A percentile compares a stretch with the other conserved stretches of the same genome.
Evolutionary conservation across 1,140 invertebrate genomes (phyloP).

Genomic region (Eulimnadia texana): DNA sequence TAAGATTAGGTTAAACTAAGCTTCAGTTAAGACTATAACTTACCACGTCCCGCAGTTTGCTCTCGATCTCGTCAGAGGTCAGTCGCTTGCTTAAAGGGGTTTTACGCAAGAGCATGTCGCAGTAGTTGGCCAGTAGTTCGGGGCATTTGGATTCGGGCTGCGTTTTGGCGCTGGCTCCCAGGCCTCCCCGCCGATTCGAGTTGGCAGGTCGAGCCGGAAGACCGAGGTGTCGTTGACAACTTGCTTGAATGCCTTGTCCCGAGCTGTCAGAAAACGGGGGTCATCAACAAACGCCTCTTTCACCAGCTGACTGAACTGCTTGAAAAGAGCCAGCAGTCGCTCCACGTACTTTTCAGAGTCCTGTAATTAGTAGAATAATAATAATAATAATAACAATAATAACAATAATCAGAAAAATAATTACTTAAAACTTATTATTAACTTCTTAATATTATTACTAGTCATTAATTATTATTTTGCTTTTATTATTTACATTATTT

Average conservation of each 20-base stretch:
- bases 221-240: conserved; percentile 98
- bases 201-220: conserved; percentile 65
- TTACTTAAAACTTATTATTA: no score
- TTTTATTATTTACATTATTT: no score
- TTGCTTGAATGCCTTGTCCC: conserved; percentile 95
- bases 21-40: no score
- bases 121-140: conserved; percentile 96
- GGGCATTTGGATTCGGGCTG: conserved; percentile 93
- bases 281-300: conserved; percentile 93
- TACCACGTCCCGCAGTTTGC: conserved; percentile 76
- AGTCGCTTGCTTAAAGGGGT: conserved; percentile 91
- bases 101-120: conserved; percentile 96
- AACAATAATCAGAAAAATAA: not conserved
- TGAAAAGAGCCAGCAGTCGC: conserved; percentile 80
- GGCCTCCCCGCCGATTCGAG: conserved; percentile 36
- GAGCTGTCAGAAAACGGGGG: conserved; percentile 87
- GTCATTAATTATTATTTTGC: no score
- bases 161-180: conserved; percentile 29
- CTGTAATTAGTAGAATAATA: conserved; percentile 29
- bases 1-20: no score
- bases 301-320: conserved; percentile 79
- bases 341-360: conserved; percentile 99
- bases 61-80: conserved; percentile 94
- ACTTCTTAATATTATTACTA: no score
- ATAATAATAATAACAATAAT: not conserved